Conservation (phyloP, 2,113 vertebrate species). For the Callopanchax toddi region DNA sequence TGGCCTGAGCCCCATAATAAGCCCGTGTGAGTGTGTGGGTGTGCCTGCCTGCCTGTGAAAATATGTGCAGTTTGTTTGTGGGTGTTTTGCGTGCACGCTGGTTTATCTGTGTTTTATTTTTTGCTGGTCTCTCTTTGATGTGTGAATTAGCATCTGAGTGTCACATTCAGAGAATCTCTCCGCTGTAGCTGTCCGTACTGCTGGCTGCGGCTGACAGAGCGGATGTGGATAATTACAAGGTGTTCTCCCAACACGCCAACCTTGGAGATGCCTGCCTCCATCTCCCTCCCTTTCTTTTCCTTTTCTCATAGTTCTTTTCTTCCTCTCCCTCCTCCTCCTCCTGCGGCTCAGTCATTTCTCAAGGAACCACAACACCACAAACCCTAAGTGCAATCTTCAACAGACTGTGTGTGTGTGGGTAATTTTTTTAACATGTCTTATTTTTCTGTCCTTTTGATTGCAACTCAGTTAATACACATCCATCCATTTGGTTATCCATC, state of each 20-base stretch:
- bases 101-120: slow-evolving; percentile 32
- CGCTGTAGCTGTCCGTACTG: slow-evolving; percentile 46
- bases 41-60: slow-evolving; percentile 34
- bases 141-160: slow-evolving; percentile 36
- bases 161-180: slow-evolving; percentile 13
- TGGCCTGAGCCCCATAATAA: slow-evolving; percentile 75
- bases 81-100: slow-evolving; percentile 43
- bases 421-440: slow-evolving; percentile 30
- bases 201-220: slow-evolving; percentile 61
- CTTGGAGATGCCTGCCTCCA: slow-evolving; percentile 64
- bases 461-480: slow-evolving; percentile 52
- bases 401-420: slow-evolving; percentile 40
- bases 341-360: slow-evolving; percentile 47
- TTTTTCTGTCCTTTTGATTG: slow-evolving; percentile 63
- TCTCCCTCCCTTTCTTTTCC: slow-evolving; percentile 22
- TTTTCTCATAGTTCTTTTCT: slow-evolving; percentile 50
- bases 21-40: slow-evolving; percentile 38
- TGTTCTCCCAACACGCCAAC: slow-evolving; percentile 63
- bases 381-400: slow-evolving; percentile 67
- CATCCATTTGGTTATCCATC: slow-evolving; percentile 33
- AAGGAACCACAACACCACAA: slow-evolving; percentile 62
- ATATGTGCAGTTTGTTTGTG: slow-evolving; percentile 36
- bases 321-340: slow-evolving; percentile 30
- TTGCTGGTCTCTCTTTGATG: slow-evolving; percentile 28
- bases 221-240: slow-evolving; percentile 80